phyloP scores from a whole-genome alignment of 2,113 vertebrate species.

The Tachysurus vachellii region DNA sequence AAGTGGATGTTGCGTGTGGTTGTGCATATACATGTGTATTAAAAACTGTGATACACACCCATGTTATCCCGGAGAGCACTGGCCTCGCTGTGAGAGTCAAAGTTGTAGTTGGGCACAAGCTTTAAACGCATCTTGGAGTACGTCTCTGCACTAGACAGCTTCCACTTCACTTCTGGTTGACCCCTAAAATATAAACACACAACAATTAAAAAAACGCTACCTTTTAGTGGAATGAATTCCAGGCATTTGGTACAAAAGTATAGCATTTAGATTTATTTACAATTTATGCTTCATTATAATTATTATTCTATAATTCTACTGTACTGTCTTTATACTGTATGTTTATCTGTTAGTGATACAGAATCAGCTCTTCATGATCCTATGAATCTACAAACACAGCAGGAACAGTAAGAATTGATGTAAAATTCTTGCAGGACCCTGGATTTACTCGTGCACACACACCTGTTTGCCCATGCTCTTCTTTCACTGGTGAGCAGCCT shows the following conservation, averaged over 20 bases:
- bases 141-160: slow-evolving; percentile 87
- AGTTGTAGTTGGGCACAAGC: slow-evolving; percentile 90
- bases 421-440: not conserved
- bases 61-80: slow-evolving; percentile 94
- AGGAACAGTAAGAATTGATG: not conserved
- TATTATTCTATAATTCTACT: not conserved
- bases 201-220: not conserved
- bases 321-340: not conserved
- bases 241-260: not conserved
- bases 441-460: slow-evolving; percentile 61
- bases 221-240: not conserved
- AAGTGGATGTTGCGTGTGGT: not conserved
- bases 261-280: not conserved
- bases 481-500: slow-evolving; percentile 84
- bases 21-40: too few species aligned
- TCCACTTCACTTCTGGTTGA: slow-evolving; percentile 80
- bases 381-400: not conserved
- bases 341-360: not conserved
- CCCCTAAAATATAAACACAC: slow-evolving; percentile 53
- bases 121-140: slow-evolving; percentile 96
- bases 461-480: slow-evolving; percentile 86
- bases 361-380: not conserved
- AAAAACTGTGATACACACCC: slow-evolving; percentile 68
- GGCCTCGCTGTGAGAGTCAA: slow-evolving; percentile 86
- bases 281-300: not conserved